Percentiles rank a stretch among this genome's conserved stretches.
Evolutionary conservation across 2,113 vertebrate genomes (phyloP).

Genomic region (Chloropsis hardwickii): DNA sequence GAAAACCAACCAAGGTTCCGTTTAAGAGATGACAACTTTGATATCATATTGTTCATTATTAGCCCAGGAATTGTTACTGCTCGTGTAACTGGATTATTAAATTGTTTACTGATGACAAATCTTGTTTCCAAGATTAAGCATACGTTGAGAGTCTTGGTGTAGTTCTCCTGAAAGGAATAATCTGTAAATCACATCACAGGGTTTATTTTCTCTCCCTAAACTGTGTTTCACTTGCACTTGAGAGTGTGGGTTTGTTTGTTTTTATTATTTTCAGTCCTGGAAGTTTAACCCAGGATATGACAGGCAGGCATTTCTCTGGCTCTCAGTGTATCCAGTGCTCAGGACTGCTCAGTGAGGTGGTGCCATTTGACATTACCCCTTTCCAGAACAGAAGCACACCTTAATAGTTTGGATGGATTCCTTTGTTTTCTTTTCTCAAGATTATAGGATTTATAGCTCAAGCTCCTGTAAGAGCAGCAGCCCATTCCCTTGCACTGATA

Average conservation of each 20-base stretch:
- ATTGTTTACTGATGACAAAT: background rate
- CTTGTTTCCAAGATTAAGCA: background rate
- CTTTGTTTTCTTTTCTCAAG: background rate
- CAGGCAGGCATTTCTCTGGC: background rate
- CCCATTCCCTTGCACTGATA: background rate
- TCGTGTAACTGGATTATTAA: slow-evolving; percentile 1
- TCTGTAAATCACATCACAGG: background rate
- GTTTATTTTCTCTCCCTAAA: background rate
- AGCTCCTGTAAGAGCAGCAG: background rate
- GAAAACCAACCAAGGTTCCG: background rate
- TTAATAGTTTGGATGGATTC: background rate
- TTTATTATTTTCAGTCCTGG: background rate
- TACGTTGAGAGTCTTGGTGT: background rate
- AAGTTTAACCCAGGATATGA: background rate
- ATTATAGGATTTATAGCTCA: background rate
- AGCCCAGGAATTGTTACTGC: slow-evolving; percentile 9
- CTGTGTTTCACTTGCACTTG: background rate
- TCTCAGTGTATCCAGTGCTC: background rate
- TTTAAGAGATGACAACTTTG: slow-evolving; percentile 38
- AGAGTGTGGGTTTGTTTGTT: background rate
- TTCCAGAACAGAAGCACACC: background rate
- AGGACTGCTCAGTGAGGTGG: background rate
- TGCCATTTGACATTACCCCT: background rate
- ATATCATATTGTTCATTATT: slow-evolving; percentile 30
- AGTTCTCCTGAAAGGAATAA: background rate